Percentiles rank a stretch among this genome's conserved stretches.
Conservation (phyloP, 2,888 invertebrate genomes). For the Nasonia oneida region DNA sequence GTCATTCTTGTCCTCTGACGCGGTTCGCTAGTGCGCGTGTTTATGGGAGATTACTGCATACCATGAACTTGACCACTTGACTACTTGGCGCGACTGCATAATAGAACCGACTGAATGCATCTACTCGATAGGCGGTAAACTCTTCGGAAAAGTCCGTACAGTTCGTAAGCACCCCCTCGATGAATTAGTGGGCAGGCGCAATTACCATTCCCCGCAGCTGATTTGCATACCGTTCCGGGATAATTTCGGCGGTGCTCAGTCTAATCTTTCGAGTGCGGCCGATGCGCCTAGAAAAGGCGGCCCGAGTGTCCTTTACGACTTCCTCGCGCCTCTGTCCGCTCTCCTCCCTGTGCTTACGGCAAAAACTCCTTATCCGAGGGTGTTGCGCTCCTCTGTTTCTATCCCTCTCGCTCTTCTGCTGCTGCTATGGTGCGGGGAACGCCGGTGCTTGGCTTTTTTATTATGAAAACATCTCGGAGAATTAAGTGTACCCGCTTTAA, state of each 20-base stretch:
- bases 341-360: background rate
- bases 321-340: conserved; percentile 3
- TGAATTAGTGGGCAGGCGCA: conserved; percentile 33
- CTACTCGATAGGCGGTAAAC: background rate
- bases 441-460: conserved; percentile 5
- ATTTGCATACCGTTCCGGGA: conserved; percentile 35
- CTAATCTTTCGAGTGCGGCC: conserved; percentile 29
- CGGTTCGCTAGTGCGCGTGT: no score
- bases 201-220: conserved; percentile 30
- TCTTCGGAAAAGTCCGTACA: background rate
- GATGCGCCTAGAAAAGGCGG: conserved; percentile 20
- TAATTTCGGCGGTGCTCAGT: conserved; percentile 34
- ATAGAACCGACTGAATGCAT: no score
- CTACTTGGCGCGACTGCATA: no score
- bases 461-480: conserved; percentile 5
- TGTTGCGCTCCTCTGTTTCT: background rate
- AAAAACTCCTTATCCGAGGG: conserved; percentile 8
- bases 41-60: no score
- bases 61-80: no score
- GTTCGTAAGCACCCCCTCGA: conserved; percentile 33
- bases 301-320: conserved; percentile 40
- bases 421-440: background rate
- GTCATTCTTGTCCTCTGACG: background rate
- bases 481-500: background rate
- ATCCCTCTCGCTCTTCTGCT: background rate